Conservation (phyloP, 1,140 invertebrate genomes). For the Sinella curviseta region DNA sequence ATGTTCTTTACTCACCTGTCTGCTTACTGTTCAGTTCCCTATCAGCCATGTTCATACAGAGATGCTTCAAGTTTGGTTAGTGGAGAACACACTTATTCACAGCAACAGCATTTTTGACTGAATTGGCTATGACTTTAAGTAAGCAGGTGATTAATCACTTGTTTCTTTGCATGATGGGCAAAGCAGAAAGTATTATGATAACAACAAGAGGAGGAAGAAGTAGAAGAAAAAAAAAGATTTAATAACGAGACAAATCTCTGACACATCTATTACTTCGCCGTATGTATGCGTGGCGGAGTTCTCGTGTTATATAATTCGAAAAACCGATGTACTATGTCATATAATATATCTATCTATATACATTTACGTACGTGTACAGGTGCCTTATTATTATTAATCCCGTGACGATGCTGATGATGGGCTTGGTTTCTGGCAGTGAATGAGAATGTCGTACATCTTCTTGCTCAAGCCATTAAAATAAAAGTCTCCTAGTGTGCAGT, state of each 20-base stretch:
- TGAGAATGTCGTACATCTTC: conserved; percentile 5
- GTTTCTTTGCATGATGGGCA: conserved; percentile 24
- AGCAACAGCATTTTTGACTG: conserved; percentile 14
- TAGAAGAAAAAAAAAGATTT: background rate
- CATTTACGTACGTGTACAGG: too few species aligned
- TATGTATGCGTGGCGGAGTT: background rate
- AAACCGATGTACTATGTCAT: background rate
- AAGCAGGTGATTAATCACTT: conserved; percentile 27
- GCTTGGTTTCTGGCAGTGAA: conserved; percentile 13
- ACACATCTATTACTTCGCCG: conserved; percentile 18
- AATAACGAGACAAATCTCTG: conserved; percentile 23
- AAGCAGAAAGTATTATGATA: background rate
- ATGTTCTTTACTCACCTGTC: conserved; percentile 27
- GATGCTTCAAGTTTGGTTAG: background rate
- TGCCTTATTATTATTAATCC: conserved; percentile 19
- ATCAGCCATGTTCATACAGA: too few species aligned
- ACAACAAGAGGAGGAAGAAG: background rate
- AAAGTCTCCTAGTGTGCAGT: conserved; percentile 19
- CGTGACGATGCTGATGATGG: background rate
- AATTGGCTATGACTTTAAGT: conserved; percentile 26
- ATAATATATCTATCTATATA: too few species aligned
- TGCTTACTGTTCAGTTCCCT: background rate
- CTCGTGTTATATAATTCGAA: background rate
- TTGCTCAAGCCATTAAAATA: conserved; percentile 19
- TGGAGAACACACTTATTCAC: background rate